Evolutionary conservation across 2,797 vertebrate species (phyloP).

Genomic region (Orientallactaga sibirica): DNA sequence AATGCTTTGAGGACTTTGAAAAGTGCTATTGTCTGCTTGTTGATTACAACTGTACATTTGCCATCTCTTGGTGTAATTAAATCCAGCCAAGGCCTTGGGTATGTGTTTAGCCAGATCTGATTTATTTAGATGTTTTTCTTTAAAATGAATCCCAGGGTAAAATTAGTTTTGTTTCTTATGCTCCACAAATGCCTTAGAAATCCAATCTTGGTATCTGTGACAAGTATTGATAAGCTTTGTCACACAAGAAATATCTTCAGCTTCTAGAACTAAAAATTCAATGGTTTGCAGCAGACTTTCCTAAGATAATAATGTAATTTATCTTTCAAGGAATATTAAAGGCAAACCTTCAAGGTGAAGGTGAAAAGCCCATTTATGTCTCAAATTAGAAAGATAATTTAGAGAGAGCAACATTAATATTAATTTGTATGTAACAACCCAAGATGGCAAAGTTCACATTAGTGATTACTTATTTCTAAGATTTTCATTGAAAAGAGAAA

Average conservation of each 20-base stretch:
- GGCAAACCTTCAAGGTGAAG: constrained; percentile 78
- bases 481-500: constrained; percentile 73
- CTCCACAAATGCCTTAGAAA: constrained; percentile 78
- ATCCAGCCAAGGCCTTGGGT: constrained; percentile 50
- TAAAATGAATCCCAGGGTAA: constrained; percentile 66
- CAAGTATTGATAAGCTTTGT: constrained; percentile 80
- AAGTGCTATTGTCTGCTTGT: not conserved
- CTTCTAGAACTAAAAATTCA: constrained; percentile 80
- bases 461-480: constrained; percentile 61
- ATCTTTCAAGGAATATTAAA: constrained; percentile 81
- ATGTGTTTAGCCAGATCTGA: constrained; percentile 62
- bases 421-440: constrained; percentile 78
- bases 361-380: constrained; percentile 76
- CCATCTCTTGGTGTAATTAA: constrained; percentile 63
- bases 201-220: constrained; percentile 78
- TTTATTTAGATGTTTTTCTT: constrained; percentile 76
- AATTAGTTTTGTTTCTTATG: constrained; percentile 80
- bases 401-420: constrained; percentile 68
- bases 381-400: constrained; percentile 84
- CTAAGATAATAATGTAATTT: constrained; percentile 84
- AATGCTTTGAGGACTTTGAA: not conserved
- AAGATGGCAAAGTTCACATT: constrained; percentile 54
- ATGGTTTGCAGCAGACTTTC: constrained; percentile 80
- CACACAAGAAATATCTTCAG: constrained; percentile 83
- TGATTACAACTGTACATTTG: constrained; percentile 3